Evolutionary conservation across 1,140 invertebrate species (phyloP), one percentile per base, ranked within the genome.

Genomic region (Heliconius congener): DNA sequence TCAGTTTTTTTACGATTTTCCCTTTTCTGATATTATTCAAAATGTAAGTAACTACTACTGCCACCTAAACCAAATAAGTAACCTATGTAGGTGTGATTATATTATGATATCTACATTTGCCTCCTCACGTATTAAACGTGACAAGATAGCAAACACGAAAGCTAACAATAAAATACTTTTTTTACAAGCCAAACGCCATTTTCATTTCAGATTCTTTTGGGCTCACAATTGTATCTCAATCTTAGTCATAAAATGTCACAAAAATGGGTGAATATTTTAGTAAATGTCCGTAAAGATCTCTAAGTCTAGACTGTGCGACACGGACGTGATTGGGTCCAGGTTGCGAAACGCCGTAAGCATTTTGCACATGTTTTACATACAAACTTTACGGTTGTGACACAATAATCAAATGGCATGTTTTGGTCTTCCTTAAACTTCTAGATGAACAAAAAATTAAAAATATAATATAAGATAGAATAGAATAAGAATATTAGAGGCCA

Each of bases 171-270:
- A 52, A 75, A 57, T 71, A 74, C 23, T 37, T 78, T 80, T 80
- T 79, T 76, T 76, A 76, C n/a, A 39, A 66, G 46, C 50, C 50
- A 30, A 76, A 23, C 37, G 71, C 74, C 74, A 46, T 76, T 16
- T 74, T 27, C 71, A 34, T 16, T 74, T 27, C 71, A 34, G 60
- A 34, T 71, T 18, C 30, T 30, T 80, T 73, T 76, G 78, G 74
- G 70, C 74, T 66, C 18, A 80, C 79, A 80, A 80, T 80, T 52
- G 39, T 80, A 80, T 76, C 79, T 76, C 19, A 27, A 66, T 74
- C 34, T 46, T 52, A 71, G 76, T 80, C 74, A 57, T 73, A 80
- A 80, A 73, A 73, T 72, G 13, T 66, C 37, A 71, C 74, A 71
- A 74, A 80, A 80, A 76, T 73, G 79, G 79, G 46, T 30, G 46